Evolutionary conservation across 2,888 invertebrate genomes (phyloP).

Genomic region (Malachius bipustulatus): DNA sequence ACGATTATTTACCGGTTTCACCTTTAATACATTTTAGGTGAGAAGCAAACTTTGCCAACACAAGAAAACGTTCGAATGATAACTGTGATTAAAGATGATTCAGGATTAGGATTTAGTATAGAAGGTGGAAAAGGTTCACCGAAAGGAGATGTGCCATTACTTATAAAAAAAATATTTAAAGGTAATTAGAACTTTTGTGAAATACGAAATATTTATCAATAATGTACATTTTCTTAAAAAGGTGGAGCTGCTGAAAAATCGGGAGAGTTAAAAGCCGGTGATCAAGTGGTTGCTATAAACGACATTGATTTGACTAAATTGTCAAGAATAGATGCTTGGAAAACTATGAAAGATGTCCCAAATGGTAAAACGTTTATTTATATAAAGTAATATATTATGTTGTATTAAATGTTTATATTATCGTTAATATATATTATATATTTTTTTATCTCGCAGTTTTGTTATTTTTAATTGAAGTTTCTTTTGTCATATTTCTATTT

Average conservation of each 20-base stretch:
- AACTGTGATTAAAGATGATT: constrained; percentile 61
- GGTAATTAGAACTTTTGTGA: no score
- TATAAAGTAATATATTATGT: no score
- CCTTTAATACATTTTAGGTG: no score
- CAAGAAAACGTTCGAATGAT: no score
- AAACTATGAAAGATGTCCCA: constrained; percentile 78
- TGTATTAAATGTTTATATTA: no score
- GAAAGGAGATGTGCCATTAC: constrained; percentile 75
- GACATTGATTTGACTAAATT: constrained; percentile 67
- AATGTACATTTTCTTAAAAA: constrained; percentile 37
- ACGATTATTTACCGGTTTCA: no score
- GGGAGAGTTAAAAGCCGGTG: constrained; percentile 71
- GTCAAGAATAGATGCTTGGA: constrained; percentile 93
- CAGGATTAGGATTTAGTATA: constrained; percentile 87
- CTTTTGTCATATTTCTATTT: constrained; percentile 8
- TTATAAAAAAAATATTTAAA: constrained; percentile 87
- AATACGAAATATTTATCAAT: no score
- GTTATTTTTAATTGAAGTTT: no score
- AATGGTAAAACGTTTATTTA: no score
- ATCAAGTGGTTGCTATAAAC: constrained; percentile 77
- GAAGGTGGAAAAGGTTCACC: constrained; percentile 90
- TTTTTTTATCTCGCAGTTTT: no score
- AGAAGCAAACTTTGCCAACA: no score
- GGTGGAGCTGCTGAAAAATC: constrained; percentile 85
- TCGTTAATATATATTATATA: no score